Evolutionary conservation across 2,113 vertebrate species (phyloP).

Genomic region (Phalacrocorax pelagicus): DNA sequence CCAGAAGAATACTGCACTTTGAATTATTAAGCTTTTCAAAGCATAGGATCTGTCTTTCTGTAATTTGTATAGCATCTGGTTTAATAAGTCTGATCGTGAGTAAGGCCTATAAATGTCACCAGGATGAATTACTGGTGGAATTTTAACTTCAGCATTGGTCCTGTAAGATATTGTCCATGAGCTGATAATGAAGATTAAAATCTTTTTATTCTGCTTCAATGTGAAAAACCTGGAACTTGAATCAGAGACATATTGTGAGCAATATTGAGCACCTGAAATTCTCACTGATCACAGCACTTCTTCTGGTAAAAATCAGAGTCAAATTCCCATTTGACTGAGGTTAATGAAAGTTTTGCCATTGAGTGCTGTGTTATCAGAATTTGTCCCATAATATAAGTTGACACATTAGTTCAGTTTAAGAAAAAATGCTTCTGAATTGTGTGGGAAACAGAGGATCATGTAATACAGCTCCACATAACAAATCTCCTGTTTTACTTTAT

Average conservation of each 20-base stretch:
- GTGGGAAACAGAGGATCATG: conserved; percentile 39
- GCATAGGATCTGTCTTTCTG: not conserved
- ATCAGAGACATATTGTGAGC: not conserved
- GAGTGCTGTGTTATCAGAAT: not conserved
- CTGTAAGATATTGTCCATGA: not conserved
- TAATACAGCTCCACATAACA: conserved; percentile 60
- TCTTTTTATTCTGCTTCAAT: not conserved
- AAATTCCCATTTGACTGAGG: not conserved
- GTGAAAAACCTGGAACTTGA: not conserved
- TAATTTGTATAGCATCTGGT: conserved; percentile 21
- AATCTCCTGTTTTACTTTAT: conserved; percentile 71
- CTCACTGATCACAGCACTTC: not conserved
- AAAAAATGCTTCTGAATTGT: conserved; percentile 59
- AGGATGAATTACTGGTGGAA: not conserved
- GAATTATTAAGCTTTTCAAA: conserved; percentile 3
- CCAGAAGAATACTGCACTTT: not conserved
- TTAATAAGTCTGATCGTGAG: not conserved
- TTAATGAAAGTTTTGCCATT: conserved; percentile 23
- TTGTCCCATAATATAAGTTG: not conserved
- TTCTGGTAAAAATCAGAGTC: conserved; percentile 1
- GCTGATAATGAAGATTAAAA: conserved; percentile 51
- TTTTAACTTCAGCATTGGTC: not conserved
- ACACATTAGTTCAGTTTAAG: conserved; percentile 25
- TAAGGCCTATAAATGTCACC: not conserved
- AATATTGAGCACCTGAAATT: not conserved